Base-by-base conservation (phyloP, 30 jellyfish, hydroid and myxozoan genomes). In the Pelagia noctiluca region DNA sequence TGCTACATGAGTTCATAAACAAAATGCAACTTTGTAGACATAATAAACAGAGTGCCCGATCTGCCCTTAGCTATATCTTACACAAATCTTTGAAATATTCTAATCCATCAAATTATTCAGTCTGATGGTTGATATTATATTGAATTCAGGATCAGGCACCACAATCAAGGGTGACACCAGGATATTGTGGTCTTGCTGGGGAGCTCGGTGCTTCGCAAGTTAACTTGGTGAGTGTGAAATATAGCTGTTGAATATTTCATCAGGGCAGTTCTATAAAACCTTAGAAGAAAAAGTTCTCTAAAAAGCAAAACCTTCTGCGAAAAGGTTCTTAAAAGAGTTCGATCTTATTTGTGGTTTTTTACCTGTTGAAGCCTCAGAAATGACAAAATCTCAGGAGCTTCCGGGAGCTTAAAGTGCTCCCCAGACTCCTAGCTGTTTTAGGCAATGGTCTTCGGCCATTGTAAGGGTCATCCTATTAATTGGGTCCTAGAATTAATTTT, bases 181-280 rank as follows among this genome's bases (percentile, higher is more conserved):
- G 77, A 12, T 80, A 80, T 19, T 65, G 75, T 38, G 67, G 84
- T 42, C 48, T 80, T 23, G 90, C 90, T 80, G 90, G 90, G 22
- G 90, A 80, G 79, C 83, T 80, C 13, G 42, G 90, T 48, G 90
- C 90, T 13, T n/a, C 72, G 23, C 90, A 80, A 66, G 54, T 80
- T 18, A 80, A 80, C 36, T 68, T 80, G 36, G 68, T 52, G 21
- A 52, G 68, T 30, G n/a, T n/a, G n/a, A n/a, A n/a, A n/a, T n/a
- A n/a, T n/a, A n/a, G n/a, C n/a, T n/a, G n/a, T n/a, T n/a, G n/a
- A n/a, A n/a, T n/a, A n/a, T n/a, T n/a, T n/a, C n/a, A n/a, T n/a
- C n/a, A n/a, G n/a, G n/a, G n/a, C n/a, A n/a, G n/a, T n/a, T n/a
- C n/a, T n/a, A n/a, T n/a, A n/a, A n/a, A n/a, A n/a, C n/a, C n/a